Evolutionary conservation across 2,888 invertebrate genomes (phyloP).

Genomic region (Frankliniella fusca): DNA sequence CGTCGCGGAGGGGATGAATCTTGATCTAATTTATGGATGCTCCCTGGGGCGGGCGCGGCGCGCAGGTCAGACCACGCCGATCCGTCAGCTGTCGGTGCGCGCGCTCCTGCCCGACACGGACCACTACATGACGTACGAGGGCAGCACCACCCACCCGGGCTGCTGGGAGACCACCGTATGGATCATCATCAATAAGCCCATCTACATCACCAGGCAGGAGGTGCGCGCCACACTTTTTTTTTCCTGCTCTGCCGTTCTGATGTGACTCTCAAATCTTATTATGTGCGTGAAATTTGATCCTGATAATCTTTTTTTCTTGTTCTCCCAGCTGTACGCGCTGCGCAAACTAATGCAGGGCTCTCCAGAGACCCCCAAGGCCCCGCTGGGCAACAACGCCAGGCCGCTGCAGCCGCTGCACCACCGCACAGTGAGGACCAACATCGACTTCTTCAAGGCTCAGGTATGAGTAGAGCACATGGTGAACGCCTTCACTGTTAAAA

Average conservation of each 20-base stretch:
- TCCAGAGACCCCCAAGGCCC: conserved; percentile 78
- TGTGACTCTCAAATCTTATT: neutral
- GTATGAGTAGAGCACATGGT: too few relatives aligned
- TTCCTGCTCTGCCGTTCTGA: neutral
- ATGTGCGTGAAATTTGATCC: neutral
- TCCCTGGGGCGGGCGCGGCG: neutral
- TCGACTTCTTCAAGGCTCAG: conserved; percentile 64
- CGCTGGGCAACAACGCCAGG: conserved; percentile 89
- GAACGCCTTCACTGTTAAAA: too few relatives aligned
- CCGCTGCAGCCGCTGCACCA: conserved; percentile 90
- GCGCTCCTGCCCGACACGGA: conserved; percentile 85
- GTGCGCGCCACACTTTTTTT: conserved; percentile 53
- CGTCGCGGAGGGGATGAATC: neutral
- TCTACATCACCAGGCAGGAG: conserved; percentile 94
- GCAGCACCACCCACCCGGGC: conserved; percentile 94
- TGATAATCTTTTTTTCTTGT: conserved; percentile 37
- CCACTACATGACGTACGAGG: conserved; percentile 96
- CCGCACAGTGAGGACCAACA: conserved; percentile 92
- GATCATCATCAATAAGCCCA: conserved; percentile 96
- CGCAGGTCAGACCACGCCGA: conserved; percentile 69
- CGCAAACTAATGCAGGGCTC: conserved; percentile 87
- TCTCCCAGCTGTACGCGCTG: conserved; percentile 74
- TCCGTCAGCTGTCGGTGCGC: conserved; percentile 79
- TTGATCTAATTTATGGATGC: neutral
- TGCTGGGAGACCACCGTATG: conserved; percentile 99